Conservation (phyloP, 2,797 vertebrate species). For the Mus caroli region DNA sequence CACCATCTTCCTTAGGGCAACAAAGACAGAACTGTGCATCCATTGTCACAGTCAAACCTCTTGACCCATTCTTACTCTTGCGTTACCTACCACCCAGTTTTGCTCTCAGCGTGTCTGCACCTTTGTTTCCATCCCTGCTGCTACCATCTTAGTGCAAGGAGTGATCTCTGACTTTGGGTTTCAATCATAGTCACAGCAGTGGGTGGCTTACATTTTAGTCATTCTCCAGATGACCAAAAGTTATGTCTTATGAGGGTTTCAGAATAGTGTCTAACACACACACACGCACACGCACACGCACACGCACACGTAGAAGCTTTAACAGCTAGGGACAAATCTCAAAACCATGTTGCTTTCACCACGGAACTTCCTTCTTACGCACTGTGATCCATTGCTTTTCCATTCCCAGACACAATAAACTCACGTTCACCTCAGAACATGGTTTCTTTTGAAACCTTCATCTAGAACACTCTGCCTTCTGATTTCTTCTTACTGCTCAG, state of each 20-base stretch:
- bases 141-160: neutral
- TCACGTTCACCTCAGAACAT: slow-evolving; percentile 5
- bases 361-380: neutral
- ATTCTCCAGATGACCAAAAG: neutral
- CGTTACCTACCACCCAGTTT: neutral
- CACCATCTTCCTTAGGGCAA: neutral
- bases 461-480: neutral
- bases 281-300: no score
- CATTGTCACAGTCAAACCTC: neutral
- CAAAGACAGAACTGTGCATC: neutral
- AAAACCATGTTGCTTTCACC: neutral
- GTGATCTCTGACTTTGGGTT: neutral
- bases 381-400: neutral
- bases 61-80: neutral
- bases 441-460: neutral
- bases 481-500: neutral
- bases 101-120: neutral
- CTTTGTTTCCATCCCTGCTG: neutral
- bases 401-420: slow-evolving; percentile 1
- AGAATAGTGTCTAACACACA: neutral
- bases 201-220: neutral
- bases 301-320: neutral
- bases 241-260: neutral
- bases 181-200: neutral
- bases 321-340: neutral